Percentiles rank a stretch among this genome's conserved stretches.
phyloP scores from a whole-genome alignment of 2,113 vertebrate species.

The Puffinus mauretanicus region DNA sequence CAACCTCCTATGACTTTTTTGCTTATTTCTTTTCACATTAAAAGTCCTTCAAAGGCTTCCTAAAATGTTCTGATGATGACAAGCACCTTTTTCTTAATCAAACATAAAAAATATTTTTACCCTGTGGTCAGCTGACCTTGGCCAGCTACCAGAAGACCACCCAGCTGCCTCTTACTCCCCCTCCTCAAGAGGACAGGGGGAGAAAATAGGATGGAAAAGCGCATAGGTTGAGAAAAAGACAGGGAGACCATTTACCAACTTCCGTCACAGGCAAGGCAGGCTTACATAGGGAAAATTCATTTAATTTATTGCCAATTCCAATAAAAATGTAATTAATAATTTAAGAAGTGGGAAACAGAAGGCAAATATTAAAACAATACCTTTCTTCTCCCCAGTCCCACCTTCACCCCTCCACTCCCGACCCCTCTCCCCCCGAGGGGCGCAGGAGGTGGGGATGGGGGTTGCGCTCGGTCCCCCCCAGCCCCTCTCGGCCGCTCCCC shows the following conservation, averaged over 20 bases:
- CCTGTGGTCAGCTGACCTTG: fast-evolving
- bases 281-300: background rate
- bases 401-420: no score
- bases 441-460: no score
- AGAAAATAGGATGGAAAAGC: background rate
- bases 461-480: no score
- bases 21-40: background rate
- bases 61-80: background rate
- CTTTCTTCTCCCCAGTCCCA: no score
- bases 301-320: background rate
- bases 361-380: background rate
- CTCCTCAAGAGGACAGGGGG: background rate
- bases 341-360: background rate
- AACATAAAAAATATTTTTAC: background rate
- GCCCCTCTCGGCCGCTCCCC: no score
- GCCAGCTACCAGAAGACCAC: background rate
- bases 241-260: background rate
- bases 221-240: background rate
- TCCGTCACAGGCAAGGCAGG: fast-evolving
- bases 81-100: background rate
- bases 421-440: no score
- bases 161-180: background rate
- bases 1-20: fast-evolving
- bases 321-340: background rate
- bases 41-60: background rate